Conservation (phyloP, 2,888 invertebrate genomes). For the Cinara cedri region DNA sequence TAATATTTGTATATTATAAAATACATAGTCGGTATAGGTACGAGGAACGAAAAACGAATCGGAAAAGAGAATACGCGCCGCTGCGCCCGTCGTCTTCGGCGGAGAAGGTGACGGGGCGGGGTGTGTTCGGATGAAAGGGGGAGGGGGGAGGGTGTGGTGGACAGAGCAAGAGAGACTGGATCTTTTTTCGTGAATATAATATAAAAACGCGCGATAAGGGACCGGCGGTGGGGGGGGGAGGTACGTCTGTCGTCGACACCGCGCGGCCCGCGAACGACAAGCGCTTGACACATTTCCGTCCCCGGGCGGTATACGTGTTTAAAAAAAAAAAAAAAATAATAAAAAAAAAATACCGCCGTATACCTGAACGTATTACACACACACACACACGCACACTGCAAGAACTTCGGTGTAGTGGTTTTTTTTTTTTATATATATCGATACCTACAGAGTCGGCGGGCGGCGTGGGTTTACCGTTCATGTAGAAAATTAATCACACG, state of each 20-base stretch:
- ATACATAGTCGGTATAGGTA: too few relatives aligned
- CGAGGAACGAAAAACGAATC: neutral
- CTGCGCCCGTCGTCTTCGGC: too few relatives aligned
- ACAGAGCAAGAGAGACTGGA: neutral
- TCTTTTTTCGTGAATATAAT: too few relatives aligned
- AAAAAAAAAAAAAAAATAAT: too few relatives aligned
- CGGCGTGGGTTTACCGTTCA: constrained; percentile 44
- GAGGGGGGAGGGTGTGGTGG: neutral
- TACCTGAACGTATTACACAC: neutral
- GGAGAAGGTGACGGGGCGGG: neutral
- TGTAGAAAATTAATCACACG: constrained; percentile 53
- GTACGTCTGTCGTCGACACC: constrained; percentile 33
- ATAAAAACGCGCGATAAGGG: neutral
- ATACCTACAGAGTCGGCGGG: neutral
- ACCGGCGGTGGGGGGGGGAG: neutral
- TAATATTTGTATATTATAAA: too few relatives aligned
- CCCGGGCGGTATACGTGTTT: constrained; percentile 29
- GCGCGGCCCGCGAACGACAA: constrained; percentile 16
- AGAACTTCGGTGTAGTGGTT: too few relatives aligned
- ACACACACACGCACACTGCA: neutral
- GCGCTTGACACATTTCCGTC: constrained; percentile 45
- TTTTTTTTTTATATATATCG: too few relatives aligned
- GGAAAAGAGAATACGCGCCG: neutral
- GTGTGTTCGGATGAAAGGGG: neutral
- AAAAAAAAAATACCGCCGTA: too few relatives aligned